phyloP scores from a whole-genome alignment of 2,888 invertebrate species.

The Junonia oenone region DNA sequence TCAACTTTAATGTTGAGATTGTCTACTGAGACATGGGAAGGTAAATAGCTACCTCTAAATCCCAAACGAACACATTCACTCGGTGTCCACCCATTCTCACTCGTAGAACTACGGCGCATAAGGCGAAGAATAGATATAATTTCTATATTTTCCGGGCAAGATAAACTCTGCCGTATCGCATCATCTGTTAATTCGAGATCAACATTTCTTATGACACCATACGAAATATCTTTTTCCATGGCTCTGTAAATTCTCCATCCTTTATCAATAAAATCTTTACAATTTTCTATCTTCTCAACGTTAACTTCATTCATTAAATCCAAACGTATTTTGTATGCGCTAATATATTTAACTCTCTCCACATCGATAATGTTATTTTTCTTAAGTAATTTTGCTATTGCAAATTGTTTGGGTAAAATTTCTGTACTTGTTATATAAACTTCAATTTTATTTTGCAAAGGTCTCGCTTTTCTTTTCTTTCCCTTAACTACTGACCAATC shows the following conservation, averaged over 20 bases:
- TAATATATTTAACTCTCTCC: conserved; percentile 27
- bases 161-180: conserved; percentile 21
- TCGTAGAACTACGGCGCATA: neutral
- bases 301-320: conserved; percentile 13
- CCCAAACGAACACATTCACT: conserved; percentile 28
- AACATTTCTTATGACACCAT: conserved; percentile 30
- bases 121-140: too few species aligned
- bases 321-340: conserved; percentile 18
- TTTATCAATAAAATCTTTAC: conserved; percentile 3
- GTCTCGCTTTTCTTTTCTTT: neutral
- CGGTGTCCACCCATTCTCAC: conserved; percentile 19
- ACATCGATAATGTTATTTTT: conserved; percentile 12
- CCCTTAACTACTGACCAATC: neutral
- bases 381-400: conserved; percentile 25
- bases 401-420: conserved; percentile 28
- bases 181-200: conserved; percentile 28
- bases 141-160: neutral
- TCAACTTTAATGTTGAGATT: conserved; percentile 27
- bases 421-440: conserved; percentile 3
- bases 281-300: conserved; percentile 16
- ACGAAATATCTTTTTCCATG: conserved; percentile 22
- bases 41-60: conserved; percentile 26
- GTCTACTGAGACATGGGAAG: conserved; percentile 21
- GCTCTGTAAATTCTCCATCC: conserved; percentile 21
- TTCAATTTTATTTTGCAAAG: neutral